phyloP scores from a whole-genome alignment of 1,140 invertebrate genomes.

The Pogonomyrmex barbatus region DNA sequence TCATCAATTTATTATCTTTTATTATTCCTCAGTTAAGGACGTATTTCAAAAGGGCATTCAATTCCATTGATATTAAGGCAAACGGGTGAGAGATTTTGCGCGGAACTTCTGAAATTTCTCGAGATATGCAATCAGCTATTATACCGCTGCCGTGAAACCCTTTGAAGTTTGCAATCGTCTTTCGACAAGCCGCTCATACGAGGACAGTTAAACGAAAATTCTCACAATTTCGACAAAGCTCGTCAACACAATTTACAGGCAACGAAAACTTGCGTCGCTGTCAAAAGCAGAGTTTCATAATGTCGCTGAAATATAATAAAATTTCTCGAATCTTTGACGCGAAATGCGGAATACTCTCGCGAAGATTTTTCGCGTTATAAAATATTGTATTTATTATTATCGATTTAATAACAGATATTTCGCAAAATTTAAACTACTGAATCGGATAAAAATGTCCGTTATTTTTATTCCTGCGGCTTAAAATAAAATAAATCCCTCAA shows the following conservation, averaged over 20 bases:
- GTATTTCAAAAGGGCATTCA: conserved; percentile 52
- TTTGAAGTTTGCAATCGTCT: conserved; percentile 63
- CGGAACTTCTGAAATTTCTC: conserved; percentile 59
- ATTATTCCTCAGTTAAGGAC: conserved; percentile 40
- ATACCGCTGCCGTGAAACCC: conserved; percentile 25
- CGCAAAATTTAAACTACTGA: too few relatives aligned
- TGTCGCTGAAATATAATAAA: not conserved
- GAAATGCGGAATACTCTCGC: not conserved
- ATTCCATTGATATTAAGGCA: conserved; percentile 68
- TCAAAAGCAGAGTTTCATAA: conserved; percentile 4
- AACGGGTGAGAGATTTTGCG: conserved; percentile 19
- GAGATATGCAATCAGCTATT: conserved; percentile 55
- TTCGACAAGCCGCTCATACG: not conserved
- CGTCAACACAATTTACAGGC: conserved; percentile 22
- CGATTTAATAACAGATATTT: not conserved
- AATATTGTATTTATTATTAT: not conserved
- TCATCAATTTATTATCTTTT: conserved; percentile 58
- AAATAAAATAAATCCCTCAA: not conserved
- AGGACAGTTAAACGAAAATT: conserved; percentile 22
- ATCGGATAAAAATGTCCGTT: not conserved
- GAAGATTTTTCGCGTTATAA: not conserved
- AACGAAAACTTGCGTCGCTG: not conserved
- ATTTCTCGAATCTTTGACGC: not conserved
- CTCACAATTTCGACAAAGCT: conserved; percentile 17
- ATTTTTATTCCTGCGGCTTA: not conserved